phyloP scores from a whole-genome alignment of 2,113 vertebrate species.

The Dolichallabes microphthalmus region DNA sequence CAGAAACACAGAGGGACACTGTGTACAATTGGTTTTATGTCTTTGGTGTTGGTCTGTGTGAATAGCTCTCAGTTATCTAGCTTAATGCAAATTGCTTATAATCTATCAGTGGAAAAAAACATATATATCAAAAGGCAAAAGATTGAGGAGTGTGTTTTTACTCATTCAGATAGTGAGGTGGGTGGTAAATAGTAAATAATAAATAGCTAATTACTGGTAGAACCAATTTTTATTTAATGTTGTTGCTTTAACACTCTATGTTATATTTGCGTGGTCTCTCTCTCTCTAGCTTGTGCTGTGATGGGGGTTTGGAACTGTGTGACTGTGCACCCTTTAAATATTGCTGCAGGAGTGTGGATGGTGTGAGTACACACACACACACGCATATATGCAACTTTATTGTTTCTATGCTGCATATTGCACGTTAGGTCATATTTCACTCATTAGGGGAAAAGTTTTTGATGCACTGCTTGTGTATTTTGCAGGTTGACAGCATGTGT shows the following conservation, averaged over 20 bases:
- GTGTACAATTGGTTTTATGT: not conserved
- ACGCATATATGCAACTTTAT: not conserved
- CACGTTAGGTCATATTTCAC: not conserved
- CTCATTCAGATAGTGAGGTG: not conserved
- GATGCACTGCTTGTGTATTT: not conserved
- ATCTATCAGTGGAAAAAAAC: not conserved
- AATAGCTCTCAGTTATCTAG: not conserved
- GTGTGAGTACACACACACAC: conserved; percentile 79
- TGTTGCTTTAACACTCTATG: not conserved
- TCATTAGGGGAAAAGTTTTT: not conserved
- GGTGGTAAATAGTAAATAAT: not conserved
- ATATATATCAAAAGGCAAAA: not conserved
- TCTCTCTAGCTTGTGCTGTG: conserved; percentile 47
- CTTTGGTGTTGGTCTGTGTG: too few species aligned
- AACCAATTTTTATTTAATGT: not conserved
- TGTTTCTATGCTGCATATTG: not conserved
- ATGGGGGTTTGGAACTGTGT: conserved; percentile 74
- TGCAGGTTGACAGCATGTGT: conserved; percentile 84
- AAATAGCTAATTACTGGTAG: not conserved
- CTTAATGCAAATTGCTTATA: not conserved
- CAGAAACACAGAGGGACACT: not conserved
- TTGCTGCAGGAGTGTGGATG: conserved; percentile 95
- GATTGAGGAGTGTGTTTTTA: not conserved
- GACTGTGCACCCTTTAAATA: conserved; percentile 92
- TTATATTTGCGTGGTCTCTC: not conserved